Conservation (phyloP, 1,140 invertebrate species). For the Spodoptera litura region DNA sequence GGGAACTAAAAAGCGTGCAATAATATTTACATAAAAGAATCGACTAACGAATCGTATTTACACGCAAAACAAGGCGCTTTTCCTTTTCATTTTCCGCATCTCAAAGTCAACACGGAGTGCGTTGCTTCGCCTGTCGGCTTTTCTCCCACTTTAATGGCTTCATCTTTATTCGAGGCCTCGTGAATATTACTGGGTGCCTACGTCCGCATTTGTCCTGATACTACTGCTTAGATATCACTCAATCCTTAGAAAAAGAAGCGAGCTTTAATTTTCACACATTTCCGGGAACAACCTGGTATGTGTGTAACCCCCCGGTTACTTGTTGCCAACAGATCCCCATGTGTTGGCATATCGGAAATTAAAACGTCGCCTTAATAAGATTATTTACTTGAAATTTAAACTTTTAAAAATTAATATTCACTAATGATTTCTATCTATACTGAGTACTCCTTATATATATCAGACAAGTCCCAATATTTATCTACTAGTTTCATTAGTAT, state of each 20-base stretch:
- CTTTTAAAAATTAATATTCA: neutral
- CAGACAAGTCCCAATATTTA: neutral
- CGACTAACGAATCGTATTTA: constrained; percentile 64
- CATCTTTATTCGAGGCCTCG: constrained; percentile 58
- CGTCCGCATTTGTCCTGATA: constrained; percentile 31
- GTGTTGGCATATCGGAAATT: neutral
- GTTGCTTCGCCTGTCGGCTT: constrained; percentile 56
- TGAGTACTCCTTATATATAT: neutral
- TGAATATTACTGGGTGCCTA: constrained; percentile 47
- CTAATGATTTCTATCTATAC: neutral
- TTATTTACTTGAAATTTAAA: neutral
- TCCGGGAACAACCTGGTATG: neutral
- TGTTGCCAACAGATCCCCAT: neutral
- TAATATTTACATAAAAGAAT: constrained; percentile 59
- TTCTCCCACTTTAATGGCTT: constrained; percentile 57
- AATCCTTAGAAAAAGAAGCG: constrained; percentile 3
- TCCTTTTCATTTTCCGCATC: constrained; percentile 57
- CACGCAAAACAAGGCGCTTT: constrained; percentile 57
- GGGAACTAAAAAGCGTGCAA: constrained; percentile 38
- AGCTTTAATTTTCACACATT: constrained; percentile 1
- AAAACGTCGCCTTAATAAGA: neutral
- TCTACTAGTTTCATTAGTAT: neutral
- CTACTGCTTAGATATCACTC: constrained; percentile 25
- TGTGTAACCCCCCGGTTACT: too few species aligned
- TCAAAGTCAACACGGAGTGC: constrained; percentile 59